Evolutionary conservation across 2,113 vertebrate species (phyloP).

Genomic region (Scalopus aquaticus): DNA sequence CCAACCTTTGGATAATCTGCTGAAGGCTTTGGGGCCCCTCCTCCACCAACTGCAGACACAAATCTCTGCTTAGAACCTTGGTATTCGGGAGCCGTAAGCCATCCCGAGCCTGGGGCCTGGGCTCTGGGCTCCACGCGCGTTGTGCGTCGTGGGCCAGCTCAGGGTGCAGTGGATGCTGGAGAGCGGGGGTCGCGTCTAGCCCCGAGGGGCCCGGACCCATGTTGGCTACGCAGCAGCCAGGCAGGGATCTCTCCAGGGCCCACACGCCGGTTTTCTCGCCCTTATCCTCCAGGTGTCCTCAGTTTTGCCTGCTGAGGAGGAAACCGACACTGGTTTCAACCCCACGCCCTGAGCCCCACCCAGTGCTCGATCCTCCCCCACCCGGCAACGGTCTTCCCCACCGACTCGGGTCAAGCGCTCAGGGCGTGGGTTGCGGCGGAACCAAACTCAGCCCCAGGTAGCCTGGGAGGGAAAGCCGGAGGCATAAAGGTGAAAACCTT

Average conservation of each 20-base stretch:
- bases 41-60: background rate
- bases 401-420: background rate
- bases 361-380: background rate
- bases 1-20: slow-evolving; percentile 31
- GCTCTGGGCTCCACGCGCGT: accelerated
- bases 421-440: background rate
- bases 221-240: too few species aligned
- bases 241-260: background rate
- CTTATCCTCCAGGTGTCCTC: background rate
- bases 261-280: background rate
- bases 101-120: background rate
- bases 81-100: background rate
- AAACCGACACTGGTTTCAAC: background rate
- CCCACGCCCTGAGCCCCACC: background rate
- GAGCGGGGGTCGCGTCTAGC: background rate
- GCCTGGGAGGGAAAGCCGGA: background rate
- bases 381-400: background rate
- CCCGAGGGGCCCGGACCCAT: background rate
- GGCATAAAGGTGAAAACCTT: background rate
- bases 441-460: background rate
- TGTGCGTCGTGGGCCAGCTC: accelerated
- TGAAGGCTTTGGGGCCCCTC: background rate
- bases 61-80: background rate
- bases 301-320: background rate
- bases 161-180: background rate